A percentile compares a stretch with the other conserved stretches of the same genome.
These are phyloP conservation scores for Scolopax mira DNA, from an alignment of 2,113 vertebrate species.

Conservation along the genomic window DNA sequence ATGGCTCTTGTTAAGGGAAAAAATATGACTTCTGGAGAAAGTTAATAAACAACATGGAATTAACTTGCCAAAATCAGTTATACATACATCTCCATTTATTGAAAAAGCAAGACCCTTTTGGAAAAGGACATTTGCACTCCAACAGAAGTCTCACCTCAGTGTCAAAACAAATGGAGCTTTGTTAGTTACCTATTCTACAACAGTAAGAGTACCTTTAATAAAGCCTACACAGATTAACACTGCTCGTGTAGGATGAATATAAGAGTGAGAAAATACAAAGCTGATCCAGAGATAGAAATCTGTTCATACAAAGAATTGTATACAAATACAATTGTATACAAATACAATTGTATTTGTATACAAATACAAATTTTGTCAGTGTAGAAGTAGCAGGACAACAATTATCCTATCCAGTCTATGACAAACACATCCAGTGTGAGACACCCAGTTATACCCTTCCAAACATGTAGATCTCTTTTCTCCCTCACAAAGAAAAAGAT, in stretches of 20 bases:
- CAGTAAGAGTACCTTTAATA: not conserved
- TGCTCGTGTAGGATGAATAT: not conserved
- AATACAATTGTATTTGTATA: not conserved
- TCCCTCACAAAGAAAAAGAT: not conserved
- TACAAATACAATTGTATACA: not conserved
- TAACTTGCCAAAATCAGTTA: not conserved
- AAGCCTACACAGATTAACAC: not conserved
- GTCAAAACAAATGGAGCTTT: not conserved
- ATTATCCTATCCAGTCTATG: not conserved
- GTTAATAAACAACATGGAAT: not conserved
- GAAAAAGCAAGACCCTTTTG: not conserved
- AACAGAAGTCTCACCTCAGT: not conserved
- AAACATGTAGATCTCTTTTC: not conserved
- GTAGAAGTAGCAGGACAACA: not conserved
- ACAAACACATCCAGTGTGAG: not conserved
- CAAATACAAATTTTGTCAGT: not conserved
- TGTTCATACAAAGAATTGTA: not conserved
- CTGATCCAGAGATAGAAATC: not conserved
- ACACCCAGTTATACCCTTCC: not conserved
- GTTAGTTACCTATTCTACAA: not conserved
- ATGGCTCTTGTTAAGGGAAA: not conserved
- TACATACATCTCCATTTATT: not conserved
- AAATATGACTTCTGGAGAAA: not conserved
- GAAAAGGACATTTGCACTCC: not conserved
- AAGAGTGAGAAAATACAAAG: not conserved